Evolutionary conservation across 2,113 vertebrate genomes (phyloP), one percentile per base, ranked within the genome.

Genomic region (Pteronura brasiliensis): DNA sequence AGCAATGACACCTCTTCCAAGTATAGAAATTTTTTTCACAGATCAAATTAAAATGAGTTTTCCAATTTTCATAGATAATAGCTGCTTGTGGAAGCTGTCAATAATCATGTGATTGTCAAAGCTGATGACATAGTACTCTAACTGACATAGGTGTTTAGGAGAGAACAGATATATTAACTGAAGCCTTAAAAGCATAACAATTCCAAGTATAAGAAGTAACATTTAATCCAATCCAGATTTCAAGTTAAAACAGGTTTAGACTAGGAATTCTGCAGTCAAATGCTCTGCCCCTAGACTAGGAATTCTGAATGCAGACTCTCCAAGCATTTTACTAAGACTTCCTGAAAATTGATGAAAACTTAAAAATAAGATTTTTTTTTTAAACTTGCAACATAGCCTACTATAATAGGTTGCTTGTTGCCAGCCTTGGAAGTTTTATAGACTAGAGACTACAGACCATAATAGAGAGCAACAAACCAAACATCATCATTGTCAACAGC

Each of bases 1-100:
- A 91, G 15, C 18, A 83, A n/a, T 71, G 67, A 76, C 23, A 80
- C 18, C 23, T 86, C 18, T 61, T 81, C 9, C 17, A 89, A 47
- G 34, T 65, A 14, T 59, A 86, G 61, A 79, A 7, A 17, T 29
- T 86, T 86, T 89, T 90, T 82, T 91, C 34, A 57, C 47, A 80
- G 21, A 86, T 88, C 18, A 94, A 77, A 80, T 90, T 79, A 81
- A 90, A 90, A 94, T 94, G 27, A 88, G n/a, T 79, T 39, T 96
- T 95, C 49, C 52, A 94, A 25, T 76, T 96, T 96, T 82, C 20
- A 14, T 65, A 13, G 52, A 34, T 89, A 95, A 89, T 85, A 90
- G 31, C 1, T 88, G 59, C 25, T 83, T 92, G 29, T 92, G 49
- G 63, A 88, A 95, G 34, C 49, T 89, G 3, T 23, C 93, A 82